Conservation (phyloP, 2,797 vertebrate species). For the Strix occidentalis region DNA sequence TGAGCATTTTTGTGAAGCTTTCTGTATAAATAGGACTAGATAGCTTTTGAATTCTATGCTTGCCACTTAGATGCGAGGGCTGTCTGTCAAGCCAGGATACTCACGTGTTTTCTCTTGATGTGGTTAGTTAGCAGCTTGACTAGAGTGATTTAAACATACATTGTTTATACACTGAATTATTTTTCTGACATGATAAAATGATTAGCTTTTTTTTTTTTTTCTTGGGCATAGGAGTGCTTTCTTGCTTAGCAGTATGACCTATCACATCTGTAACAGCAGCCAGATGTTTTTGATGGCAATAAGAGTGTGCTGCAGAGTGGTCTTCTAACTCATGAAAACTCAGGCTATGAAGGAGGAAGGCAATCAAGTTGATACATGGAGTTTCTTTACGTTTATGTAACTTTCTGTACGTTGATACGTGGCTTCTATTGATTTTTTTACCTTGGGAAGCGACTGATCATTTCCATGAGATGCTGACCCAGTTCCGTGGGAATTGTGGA, state of each 20-base stretch:
- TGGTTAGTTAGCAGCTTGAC: not conserved
- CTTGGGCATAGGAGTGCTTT: not conserved
- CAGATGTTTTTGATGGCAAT: not conserved
- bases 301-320: not conserved
- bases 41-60: not conserved
- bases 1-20: not conserved
- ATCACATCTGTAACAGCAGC: not conserved
- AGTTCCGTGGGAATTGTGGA: not conserved
- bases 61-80: not conserved
- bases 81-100: not conserved
- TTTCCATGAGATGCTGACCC: not conserved
- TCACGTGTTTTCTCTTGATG: not conserved
- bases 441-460: not conserved
- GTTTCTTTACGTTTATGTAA: not conserved
- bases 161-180: not conserved
- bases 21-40: not conserved
- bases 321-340: not conserved
- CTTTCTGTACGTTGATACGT: not conserved
- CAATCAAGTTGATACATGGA: not conserved
- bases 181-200: not conserved
- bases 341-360: not conserved
- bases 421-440: not conserved
- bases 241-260: not conserved
- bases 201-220: not conserved
- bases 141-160: not conserved